Conservation (phyloP, 2,888 invertebrate genomes). For the Drosophila fulvimacula region DNA sequence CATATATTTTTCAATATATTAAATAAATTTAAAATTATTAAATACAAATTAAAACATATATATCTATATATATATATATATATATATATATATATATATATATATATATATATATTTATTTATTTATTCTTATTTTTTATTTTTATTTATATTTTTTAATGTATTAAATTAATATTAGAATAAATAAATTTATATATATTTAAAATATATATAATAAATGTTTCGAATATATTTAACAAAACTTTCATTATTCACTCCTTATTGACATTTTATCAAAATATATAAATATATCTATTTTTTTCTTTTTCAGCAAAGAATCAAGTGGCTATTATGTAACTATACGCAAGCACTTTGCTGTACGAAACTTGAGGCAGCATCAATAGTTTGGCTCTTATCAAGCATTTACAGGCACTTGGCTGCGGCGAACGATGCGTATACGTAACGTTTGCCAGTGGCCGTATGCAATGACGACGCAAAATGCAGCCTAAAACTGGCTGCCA, state of each 20-base stretch:
- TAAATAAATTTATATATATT: background rate
- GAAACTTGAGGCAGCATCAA: constrained; percentile 58
- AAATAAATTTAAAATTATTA: too few species aligned
- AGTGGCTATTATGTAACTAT: constrained; percentile 36
- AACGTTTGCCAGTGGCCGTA: constrained; percentile 43
- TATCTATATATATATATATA: too few species aligned
- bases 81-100: too few species aligned
- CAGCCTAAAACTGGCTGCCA: constrained; percentile 73
- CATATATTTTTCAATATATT: too few species aligned
- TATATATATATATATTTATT: too few species aligned
- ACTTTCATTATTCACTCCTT: background rate
- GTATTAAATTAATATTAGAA: too few species aligned
- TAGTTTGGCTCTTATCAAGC: constrained; percentile 69
- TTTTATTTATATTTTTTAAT: too few species aligned
- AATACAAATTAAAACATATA: too few species aligned
- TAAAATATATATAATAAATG: background rate
- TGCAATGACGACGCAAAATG: constrained; percentile 71
- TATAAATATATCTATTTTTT: too few species aligned
- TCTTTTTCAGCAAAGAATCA: background rate
- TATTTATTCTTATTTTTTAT: too few species aligned
- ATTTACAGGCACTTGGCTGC: constrained; percentile 64
- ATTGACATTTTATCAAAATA: background rate
- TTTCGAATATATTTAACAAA: background rate
- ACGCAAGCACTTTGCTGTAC: constrained; percentile 22
- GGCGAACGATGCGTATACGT: constrained; percentile 67